These are phyloP conservation scores for Saxidomus purpurata DNA, from an alignment of 1,140 invertebrate genomes.

Conservation along the genomic window DNA sequence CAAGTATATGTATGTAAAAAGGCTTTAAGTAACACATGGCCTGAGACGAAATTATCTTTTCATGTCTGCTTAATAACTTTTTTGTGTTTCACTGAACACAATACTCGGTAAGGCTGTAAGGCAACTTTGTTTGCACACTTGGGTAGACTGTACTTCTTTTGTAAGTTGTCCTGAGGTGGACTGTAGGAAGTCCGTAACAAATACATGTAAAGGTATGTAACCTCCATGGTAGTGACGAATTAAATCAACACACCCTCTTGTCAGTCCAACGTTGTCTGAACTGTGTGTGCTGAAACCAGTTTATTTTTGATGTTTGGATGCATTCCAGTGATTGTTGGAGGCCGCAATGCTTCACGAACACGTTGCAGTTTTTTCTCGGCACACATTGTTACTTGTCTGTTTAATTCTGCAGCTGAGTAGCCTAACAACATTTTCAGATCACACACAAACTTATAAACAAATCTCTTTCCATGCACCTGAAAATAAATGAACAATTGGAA, in stretches of 20 bases:
- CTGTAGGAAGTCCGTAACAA: too few relatives aligned
- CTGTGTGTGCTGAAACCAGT: slow-evolving; percentile 51
- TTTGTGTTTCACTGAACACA: too few relatives aligned
- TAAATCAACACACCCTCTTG: background rate
- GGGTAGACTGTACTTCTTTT: too few relatives aligned
- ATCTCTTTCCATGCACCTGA: slow-evolving; percentile 93
- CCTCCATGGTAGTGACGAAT: background rate
- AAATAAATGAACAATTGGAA: slow-evolving; percentile 20
- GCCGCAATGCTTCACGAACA: slow-evolving; percentile 72
- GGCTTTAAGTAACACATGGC: too few relatives aligned
- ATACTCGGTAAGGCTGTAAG: too few relatives aligned
- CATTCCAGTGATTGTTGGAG: slow-evolving; percentile 23
- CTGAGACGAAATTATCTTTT: too few relatives aligned
- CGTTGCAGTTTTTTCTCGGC: slow-evolving; percentile 79
- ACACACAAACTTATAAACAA: slow-evolving; percentile 99
- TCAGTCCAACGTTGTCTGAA: slow-evolving; percentile 60
- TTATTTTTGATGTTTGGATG: slow-evolving; percentile 44
- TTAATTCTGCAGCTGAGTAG: slow-evolving; percentile 83
- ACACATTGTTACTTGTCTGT: slow-evolving; percentile 81
- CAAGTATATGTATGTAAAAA: too few relatives aligned
- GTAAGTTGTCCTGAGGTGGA: too few relatives aligned
- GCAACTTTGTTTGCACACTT: too few relatives aligned
- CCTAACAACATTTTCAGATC: slow-evolving; percentile 92
- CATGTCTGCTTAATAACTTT: too few relatives aligned
- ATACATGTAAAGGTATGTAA: too few relatives aligned